These are phyloP conservation scores for Apostichopus leukothele DNA, from an alignment of 53 echinoderm and acorn worm genomes.

Conservation along the genomic window DNA sequence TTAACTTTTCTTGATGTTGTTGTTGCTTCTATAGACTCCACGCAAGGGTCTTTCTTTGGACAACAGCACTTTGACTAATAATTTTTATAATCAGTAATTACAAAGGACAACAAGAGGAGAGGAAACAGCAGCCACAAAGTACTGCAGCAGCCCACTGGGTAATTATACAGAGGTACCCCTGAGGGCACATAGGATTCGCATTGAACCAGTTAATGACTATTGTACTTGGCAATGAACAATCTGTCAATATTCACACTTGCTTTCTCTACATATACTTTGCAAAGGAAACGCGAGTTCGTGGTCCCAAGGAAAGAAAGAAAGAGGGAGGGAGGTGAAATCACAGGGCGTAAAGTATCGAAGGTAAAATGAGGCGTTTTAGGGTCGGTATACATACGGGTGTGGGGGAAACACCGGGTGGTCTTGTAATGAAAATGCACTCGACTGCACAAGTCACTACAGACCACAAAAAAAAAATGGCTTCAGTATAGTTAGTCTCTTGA, in stretches of 20 bases:
- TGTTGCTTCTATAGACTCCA: not conserved
- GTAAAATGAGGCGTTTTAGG: constrained; percentile 35
- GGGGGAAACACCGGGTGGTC: constrained; percentile 26
- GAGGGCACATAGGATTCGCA: constrained; percentile 26
- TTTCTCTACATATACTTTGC: not conserved
- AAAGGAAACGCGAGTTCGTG: not conserved
- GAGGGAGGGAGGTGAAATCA: not conserved
- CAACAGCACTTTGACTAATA: not conserved
- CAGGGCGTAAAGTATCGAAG: constrained; percentile 39
- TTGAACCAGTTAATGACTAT: constrained; percentile 29
- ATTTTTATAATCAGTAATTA: not conserved
- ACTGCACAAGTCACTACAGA: constrained; percentile 23
- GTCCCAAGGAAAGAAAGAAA: constrained; percentile 6
- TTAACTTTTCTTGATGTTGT: not conserved
- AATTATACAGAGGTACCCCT: constrained; percentile 1
- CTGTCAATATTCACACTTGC: constrained; percentile 24
- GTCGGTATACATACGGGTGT: constrained; percentile 21
- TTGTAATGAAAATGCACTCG: constrained; percentile 40
- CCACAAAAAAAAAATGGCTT: not conserved
- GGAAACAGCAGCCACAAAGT: not conserved
- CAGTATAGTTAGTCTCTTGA: constrained; percentile 6
- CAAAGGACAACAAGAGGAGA: constrained; percentile 14
- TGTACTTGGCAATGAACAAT: constrained; percentile 20
- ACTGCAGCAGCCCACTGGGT: not conserved
- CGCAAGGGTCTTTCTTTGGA: not conserved